phyloP scores from a whole-genome alignment of 2,113 vertebrate species.

The Chascanopsetta lugubris region DNA sequence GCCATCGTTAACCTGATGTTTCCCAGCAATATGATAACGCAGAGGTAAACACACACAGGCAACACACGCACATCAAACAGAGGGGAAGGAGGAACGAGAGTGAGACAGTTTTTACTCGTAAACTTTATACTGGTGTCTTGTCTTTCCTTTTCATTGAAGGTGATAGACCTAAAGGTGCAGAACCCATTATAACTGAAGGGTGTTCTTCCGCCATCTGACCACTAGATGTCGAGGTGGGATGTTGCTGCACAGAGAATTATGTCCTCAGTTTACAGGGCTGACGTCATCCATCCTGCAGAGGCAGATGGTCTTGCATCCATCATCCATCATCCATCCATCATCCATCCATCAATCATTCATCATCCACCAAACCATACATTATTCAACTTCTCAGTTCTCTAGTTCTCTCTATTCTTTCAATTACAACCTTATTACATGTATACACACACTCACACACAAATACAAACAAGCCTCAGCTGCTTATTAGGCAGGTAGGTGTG shows the following conservation, averaged over 20 bases:
- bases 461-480: neutral
- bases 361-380: neutral
- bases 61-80: neutral
- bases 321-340: slow-evolving; percentile 35
- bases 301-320: too few relatives aligned
- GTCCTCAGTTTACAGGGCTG: slow-evolving; percentile 42
- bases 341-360: slow-evolving; percentile 3
- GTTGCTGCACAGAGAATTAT: slow-evolving; percentile 14
- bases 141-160: neutral
- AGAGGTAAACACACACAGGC: neutral
- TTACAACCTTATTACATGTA: neutral
- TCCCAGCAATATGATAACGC: neutral
- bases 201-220: slow-evolving; percentile 25
- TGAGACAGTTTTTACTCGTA: neutral
- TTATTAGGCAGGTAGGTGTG: neutral
- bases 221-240: slow-evolving; percentile 62
- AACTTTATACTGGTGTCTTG: too few relatives aligned
- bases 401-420: neutral
- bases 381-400: neutral
- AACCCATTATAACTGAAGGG: neutral
- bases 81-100: neutral
- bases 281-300: slow-evolving; percentile 57
- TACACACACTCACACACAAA: neutral
- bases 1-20: neutral
- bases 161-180: neutral